phyloP scores from a whole-genome alignment of 2,888 invertebrate genomes.

The Endomychus coccineus region DNA sequence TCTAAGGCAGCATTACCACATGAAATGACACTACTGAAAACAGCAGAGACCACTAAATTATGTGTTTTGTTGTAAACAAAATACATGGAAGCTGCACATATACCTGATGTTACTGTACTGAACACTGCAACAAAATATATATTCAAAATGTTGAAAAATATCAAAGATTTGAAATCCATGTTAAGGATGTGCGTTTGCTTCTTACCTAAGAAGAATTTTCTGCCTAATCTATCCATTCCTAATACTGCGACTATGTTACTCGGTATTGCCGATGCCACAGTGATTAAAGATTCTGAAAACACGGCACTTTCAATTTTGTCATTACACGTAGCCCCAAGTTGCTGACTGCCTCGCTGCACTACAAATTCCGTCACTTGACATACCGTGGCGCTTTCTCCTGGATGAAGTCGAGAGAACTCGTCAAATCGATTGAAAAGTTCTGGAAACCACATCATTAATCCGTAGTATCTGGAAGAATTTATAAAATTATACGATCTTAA shows the following conservation, averaged over 20 bases:
- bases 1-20: constrained; percentile 86
- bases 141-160: neutral
- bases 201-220: constrained; percentile 74
- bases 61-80: constrained; percentile 77
- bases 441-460: constrained; percentile 96
- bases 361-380: constrained; percentile 74
- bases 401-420: constrained; percentile 64
- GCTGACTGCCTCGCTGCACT: constrained; percentile 56
- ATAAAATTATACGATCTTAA: too few relatives aligned
- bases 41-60: constrained; percentile 74
- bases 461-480: constrained; percentile 65
- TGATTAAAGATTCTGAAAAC: constrained; percentile 80
- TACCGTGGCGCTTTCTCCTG: constrained; percentile 59
- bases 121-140: constrained; percentile 54
- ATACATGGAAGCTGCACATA: constrained; percentile 78
- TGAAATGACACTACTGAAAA: constrained; percentile 81
- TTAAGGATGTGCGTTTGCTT: constrained; percentile 1
- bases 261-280: constrained; percentile 77
- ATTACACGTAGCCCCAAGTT: constrained; percentile 53
- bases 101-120: constrained; percentile 76
- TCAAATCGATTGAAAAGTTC: constrained; percentile 88
- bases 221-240: constrained; percentile 78
- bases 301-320: constrained; percentile 70
- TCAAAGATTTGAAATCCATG: neutral
- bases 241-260: constrained; percentile 74